Conservation (phyloP, 1,140 invertebrate genomes). For the Drosophila athabasca region DNA sequence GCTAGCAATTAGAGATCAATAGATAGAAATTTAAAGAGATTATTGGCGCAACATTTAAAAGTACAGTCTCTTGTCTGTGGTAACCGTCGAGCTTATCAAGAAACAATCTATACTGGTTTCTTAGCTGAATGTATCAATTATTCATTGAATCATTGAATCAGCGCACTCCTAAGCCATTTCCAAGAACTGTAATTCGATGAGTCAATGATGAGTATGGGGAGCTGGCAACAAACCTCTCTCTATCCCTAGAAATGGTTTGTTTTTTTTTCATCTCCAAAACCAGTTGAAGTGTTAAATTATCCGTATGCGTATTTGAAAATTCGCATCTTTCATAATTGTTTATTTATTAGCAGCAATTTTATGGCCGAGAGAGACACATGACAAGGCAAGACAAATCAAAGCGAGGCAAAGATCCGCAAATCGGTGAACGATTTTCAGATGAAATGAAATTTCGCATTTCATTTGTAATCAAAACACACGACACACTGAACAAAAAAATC, state of each 20-base stretch:
- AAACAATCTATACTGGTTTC: no score
- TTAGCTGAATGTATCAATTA: neutral
- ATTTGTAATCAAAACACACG: constrained; percentile 50
- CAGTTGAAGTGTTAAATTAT: constrained; percentile 31
- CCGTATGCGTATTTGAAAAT: constrained; percentile 7
- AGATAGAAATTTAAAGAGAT: no score
- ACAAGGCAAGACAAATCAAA: constrained; percentile 44
- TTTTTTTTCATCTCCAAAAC: constrained; percentile 7
- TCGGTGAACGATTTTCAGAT: constrained; percentile 32
- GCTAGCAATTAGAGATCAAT: no score
- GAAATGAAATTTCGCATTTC: constrained; percentile 49
- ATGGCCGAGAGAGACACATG: constrained; percentile 54
- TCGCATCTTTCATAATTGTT: constrained; percentile 35
- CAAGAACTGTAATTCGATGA: constrained; percentile 23
- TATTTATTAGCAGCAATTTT: constrained; percentile 59
- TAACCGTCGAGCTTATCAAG: no score
- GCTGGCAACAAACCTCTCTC: constrained; percentile 1
- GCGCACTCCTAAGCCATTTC: neutral
- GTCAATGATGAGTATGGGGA: constrained; percentile 7
- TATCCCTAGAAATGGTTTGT: constrained; percentile 30
- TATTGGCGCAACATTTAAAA: no score
- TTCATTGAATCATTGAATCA: neutral
- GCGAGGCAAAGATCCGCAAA: constrained; percentile 25
- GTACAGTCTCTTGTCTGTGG: no score
- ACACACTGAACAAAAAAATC: neutral